These are phyloP conservation scores for Wasmannia auropunctata DNA, from an alignment of 1,140 invertebrate genomes.

Conservation along the genomic window DNA sequence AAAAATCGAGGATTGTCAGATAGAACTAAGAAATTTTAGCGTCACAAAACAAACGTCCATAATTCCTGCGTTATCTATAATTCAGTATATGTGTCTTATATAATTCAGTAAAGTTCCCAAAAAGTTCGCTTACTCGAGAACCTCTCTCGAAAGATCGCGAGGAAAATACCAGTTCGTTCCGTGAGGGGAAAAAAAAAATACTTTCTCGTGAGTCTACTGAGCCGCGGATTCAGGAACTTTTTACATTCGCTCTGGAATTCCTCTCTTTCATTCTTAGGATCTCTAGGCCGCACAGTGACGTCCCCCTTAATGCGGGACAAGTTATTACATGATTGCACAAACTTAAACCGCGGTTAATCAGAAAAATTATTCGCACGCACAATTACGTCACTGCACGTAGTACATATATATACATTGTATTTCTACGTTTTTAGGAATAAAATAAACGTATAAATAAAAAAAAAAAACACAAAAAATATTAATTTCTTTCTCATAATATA, in stretches of 20 bases:
- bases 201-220: background rate
- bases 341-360: background rate
- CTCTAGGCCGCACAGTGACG: background rate
- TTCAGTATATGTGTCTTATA: too few relatives aligned
- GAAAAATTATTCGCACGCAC: background rate
- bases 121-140: background rate
- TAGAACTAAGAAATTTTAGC: background rate
- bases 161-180: background rate
- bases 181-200: background rate
- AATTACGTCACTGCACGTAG: background rate
- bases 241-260: background rate
- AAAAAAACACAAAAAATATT: too few relatives aligned
- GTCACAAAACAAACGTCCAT: too few relatives aligned
- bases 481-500: background rate
- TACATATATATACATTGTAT: too few relatives aligned
- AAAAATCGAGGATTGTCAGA: background rate
- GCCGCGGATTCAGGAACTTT: background rate
- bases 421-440: background rate
- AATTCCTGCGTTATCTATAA: too few relatives aligned
- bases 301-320: background rate
- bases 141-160: background rate
- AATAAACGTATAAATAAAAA: too few relatives aligned
- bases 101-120: too few relatives aligned
- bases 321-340: conserved; percentile 16
- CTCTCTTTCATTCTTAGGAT: background rate